Base-by-base conservation (phyloP, 1,140 invertebrate genomes). In the Polypedilum pembai region DNA sequence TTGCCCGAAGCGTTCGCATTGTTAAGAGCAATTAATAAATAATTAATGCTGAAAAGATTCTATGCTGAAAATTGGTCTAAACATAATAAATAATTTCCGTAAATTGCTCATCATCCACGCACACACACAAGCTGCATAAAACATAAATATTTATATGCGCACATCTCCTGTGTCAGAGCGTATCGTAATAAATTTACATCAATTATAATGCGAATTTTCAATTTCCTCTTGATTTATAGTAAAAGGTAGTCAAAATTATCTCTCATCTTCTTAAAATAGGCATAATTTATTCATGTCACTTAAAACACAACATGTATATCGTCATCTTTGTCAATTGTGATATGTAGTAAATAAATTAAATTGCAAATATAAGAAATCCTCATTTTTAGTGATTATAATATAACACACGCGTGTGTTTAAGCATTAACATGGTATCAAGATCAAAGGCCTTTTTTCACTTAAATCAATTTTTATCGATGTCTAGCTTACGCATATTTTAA, bases 201-300 rank as follows among this genome's bases (percentile, higher is more conserved):
- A 56, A 56, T 56, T 56, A 56, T 56, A 56, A 56, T 56, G 45
- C n/a, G 45, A 56, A 45, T 33, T 33, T 33, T 33, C 24, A 33
- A 56, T 56, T 56, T 56, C 8, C 45, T 56, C 45, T n/a, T 56
- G 45, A 56, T 56, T 56, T 56, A 56, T 56, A n/a, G n/a, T 15
- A n/a, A 33, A n/a, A 56, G 45, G 45, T 56, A 56, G 45, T 56
- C n/a, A n/a, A 56, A 56, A 56, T 56, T 56, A 56, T 56, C 45
- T 12, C 15, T 56, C n/a, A 56, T 56, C 45, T n/a, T 56, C 15
- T 45, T 56, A 56, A 56, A n/a, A 56, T 56, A 8, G 3, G 15
- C 45, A 15, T n/a, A 56, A 56, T 15, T 56, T 15, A 56, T 56
- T 56, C n/a, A 33, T 33, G 24, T 56, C 45, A 56, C 15, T 56